Conservation (phyloP, 2,113 vertebrate genomes). For the Gopherus evgoodei region DNA sequence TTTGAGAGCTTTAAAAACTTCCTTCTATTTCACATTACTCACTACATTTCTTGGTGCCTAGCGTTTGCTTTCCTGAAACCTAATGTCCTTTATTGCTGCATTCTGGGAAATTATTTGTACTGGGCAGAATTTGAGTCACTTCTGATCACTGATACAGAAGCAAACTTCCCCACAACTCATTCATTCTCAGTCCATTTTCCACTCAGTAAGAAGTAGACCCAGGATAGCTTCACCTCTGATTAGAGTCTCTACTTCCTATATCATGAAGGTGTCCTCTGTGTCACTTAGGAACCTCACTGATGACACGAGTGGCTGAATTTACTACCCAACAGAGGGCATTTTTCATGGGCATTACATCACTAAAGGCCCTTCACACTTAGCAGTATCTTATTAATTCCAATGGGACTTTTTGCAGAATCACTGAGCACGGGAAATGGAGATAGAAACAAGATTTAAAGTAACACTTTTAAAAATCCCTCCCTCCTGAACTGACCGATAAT, state of each 20-base stretch:
- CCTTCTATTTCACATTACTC: not conserved
- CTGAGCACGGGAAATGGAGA: not conserved
- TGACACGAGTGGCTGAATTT: not conserved
- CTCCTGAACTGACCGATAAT: not conserved
- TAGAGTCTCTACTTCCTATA: not conserved
- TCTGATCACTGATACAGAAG: not conserved
- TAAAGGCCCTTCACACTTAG: not conserved
- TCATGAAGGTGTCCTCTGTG: not conserved
- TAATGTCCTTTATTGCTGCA: not conserved
- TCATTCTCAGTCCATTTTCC: not conserved
- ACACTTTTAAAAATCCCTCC: not conserved
- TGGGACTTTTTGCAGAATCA: accelerated
- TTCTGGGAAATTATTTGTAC: not conserved
- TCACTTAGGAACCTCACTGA: not conserved
- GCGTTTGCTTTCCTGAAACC: not conserved
- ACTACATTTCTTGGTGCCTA: not conserved
- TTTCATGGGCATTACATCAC: not conserved
- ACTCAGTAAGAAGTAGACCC: not conserved
- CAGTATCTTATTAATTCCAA: not conserved
- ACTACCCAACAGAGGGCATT: not conserved
- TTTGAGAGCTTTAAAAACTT: not conserved
- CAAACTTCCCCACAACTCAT: not conserved
- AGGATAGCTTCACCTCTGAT: not conserved
- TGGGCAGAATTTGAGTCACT: not conserved
- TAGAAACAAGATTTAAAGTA: not conserved